Evolutionary conservation across 1,140 invertebrate genomes (phyloP).

Genomic region (Drosophila prosaltans): DNA sequence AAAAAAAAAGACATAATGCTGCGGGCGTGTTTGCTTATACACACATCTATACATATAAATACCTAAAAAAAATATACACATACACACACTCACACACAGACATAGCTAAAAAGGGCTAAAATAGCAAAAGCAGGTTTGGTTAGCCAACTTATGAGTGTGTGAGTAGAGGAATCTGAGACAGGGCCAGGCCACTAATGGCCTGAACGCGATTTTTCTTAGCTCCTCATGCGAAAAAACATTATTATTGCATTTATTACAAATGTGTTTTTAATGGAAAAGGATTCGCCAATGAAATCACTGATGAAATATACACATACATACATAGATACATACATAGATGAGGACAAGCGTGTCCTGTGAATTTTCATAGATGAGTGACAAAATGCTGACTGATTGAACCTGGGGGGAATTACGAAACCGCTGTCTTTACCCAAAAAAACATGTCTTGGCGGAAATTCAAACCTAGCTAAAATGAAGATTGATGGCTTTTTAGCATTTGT

Average conservation of each 20-base stretch:
- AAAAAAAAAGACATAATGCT: conserved; percentile 68
- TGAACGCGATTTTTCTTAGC: conserved; percentile 46
- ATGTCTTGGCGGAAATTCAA: conserved; percentile 40
- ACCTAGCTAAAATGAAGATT: conserved; percentile 64
- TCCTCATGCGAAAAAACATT: conserved; percentile 55
- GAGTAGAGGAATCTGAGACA: conserved; percentile 47
- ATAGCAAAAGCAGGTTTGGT: conserved; percentile 61
- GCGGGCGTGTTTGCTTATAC: conserved; percentile 41
- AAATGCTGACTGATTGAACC: conserved; percentile 52
- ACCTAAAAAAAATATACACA: conserved; percentile 53
- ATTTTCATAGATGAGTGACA: conserved; percentile 44
- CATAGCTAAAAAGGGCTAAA: conserved; percentile 56
- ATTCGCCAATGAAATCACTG: conserved; percentile 40
- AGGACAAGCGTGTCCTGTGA: conserved; percentile 26
- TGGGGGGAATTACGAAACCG: not conserved
- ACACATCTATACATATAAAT: conserved; percentile 56
- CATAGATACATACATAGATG: not conserved
- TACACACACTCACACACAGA: conserved; percentile 4
- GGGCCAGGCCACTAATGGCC: conserved; percentile 38
- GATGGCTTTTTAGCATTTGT: conserved; percentile 65
- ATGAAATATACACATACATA: not conserved
- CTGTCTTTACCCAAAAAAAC: not conserved
- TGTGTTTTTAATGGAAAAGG: conserved; percentile 71
- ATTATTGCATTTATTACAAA: conserved; percentile 52
- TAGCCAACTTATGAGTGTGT: conserved; percentile 17